Evolutionary conservation across 2,888 invertebrate genomes (phyloP).

Genomic region (Fragum fragum): DNA sequence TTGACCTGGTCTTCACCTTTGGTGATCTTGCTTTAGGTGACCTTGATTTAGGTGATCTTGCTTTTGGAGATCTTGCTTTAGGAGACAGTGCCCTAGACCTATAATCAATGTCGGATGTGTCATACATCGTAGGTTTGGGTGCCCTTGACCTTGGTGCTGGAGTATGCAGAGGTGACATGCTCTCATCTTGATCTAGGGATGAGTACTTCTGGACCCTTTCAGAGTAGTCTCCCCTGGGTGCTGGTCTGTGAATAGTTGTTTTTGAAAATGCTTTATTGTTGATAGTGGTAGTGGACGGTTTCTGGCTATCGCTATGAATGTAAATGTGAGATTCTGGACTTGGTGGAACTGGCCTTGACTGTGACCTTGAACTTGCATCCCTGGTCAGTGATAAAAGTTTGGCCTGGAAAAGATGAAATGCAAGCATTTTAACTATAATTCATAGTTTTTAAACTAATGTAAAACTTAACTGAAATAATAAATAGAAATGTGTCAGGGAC

Average conservation of each 20-base stretch:
- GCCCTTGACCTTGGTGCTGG: slow-evolving; percentile 81
- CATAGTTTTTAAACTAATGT: too few species aligned
- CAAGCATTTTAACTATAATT: too few species aligned
- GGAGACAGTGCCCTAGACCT: slow-evolving; percentile 50
- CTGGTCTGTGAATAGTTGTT: slow-evolving; percentile 60
- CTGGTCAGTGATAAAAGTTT: slow-evolving; percentile 75
- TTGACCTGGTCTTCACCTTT: slow-evolving; percentile 36
- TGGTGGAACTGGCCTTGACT: slow-evolving; percentile 43
- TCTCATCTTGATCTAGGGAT: slow-evolving; percentile 63
- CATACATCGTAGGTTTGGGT: slow-evolving; percentile 77
- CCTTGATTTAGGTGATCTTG: too few species aligned
- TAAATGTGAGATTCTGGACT: slow-evolving; percentile 64
- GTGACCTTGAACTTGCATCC: slow-evolving; percentile 51
- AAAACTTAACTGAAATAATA: too few species aligned
- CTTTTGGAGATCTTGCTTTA: slow-evolving; percentile 40
- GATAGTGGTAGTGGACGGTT: slow-evolving; percentile 25
- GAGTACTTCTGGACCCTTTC: slow-evolving; percentile 61
- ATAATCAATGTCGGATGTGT: slow-evolving; percentile 65
- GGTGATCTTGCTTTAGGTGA: slow-evolving; percentile 34
- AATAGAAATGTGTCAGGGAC: too few species aligned
- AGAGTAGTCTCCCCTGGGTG: slow-evolving; percentile 51
- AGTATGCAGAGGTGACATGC: slow-evolving; percentile 79
- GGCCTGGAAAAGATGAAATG: slow-evolving; percentile 61
- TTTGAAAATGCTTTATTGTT: slow-evolving; percentile 71
- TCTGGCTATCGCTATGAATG: slow-evolving; percentile 36